Conservation (phyloP, 2,113 vertebrate species). For the Elanus axillaris region DNA sequence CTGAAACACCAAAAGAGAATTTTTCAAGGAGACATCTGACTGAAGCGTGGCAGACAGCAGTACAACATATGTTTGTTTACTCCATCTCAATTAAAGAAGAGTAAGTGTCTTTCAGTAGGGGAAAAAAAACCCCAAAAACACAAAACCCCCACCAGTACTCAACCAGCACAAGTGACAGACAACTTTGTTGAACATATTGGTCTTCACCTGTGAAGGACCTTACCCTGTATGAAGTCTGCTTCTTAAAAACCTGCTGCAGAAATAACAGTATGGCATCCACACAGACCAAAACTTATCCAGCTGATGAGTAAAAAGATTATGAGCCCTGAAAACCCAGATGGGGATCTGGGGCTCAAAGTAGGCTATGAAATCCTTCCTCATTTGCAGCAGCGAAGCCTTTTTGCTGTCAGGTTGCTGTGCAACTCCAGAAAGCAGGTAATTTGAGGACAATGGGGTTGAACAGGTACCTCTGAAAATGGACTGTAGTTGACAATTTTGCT, state of each 20-base stretch:
- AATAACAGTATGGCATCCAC: neutral
- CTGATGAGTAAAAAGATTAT: neutral
- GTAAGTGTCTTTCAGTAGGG: neutral
- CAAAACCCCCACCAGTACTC: neutral
- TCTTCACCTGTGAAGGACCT: neutral
- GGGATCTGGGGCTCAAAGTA: neutral
- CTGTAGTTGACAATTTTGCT: neutral
- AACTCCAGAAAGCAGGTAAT: neutral
- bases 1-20: neutral
- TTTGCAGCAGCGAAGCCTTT: neutral
- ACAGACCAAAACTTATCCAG: neutral
- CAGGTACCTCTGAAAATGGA: neutral
- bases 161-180: neutral
- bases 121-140: neutral
- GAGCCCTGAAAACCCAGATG: neutral
- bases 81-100: neutral
- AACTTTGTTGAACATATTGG: fast-evolving
- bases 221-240: neutral
- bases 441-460: neutral
- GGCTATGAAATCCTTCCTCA: neutral
- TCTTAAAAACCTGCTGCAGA: neutral
- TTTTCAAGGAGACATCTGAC: neutral
- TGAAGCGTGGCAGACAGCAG: neutral
- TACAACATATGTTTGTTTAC: neutral
- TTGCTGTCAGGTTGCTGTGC: neutral